Evolutionary conservation across 2,797 vertebrate genomes (phyloP), one percentile per base, ranked within the genome.

Genomic region (Sebastes itinus): DNA sequence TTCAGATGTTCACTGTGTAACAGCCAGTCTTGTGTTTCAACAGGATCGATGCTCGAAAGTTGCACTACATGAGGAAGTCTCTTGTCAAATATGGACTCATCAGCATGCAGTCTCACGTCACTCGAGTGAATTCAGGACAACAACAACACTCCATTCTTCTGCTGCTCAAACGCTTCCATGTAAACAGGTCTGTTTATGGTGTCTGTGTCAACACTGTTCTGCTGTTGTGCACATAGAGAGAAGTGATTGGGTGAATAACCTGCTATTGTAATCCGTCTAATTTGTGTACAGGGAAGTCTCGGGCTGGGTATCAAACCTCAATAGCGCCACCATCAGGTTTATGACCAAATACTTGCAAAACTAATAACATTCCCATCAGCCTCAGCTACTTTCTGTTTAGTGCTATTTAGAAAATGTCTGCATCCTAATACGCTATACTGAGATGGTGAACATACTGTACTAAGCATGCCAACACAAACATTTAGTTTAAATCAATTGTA

Each of bases 61-160:
- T 98, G 68, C 98, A 99, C 92, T 99, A 99, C 92, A 92, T 99
- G 83, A 95, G 98, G 78, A 96, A 96, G 82, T 94, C 95, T 1
- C 61, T 99, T 72, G 96, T 98, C 88, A 96, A 85, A 72, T 96
- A 98, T 1, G 95, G 96, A 1, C 96, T 99, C 75, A 95, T 99
- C 83, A 97, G 96, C 1, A 95, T 97, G 94, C 98, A 99, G 94
- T 96, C 97, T 1, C 95, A 97, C 0, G 95, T 97, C 72, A 94
- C 95, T 32, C 95, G 97, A 0, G 64, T 97, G 13, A 95, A 95
- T 0, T 92, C 94, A 0, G 97, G 97, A 56, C 95, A 94, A 2
- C 97, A 98, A 89, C 97, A 98, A 18, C 95, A 98, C 91, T 99
- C 99, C 0, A 97, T 99, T 12, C 97, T 99, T 6, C 94, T 99